A percentile compares a stretch with the other conserved stretches of the same genome.
These are phyloP conservation scores for Entomobrya proxima DNA, from an alignment of 2,888 invertebrate genomes.

Conservation along the genomic window DNA sequence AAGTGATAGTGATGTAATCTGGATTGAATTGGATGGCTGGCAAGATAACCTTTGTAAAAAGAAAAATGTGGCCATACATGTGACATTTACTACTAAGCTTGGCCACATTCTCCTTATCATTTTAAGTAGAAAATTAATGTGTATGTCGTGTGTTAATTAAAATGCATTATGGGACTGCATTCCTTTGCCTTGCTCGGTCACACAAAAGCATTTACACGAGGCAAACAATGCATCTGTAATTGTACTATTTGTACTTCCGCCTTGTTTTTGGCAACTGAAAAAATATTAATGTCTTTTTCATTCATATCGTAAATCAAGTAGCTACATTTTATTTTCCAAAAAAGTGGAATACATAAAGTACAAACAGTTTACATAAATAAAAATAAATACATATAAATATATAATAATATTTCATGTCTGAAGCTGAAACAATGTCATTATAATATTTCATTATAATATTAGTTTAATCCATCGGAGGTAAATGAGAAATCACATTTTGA, in stretches of 20 bases:
- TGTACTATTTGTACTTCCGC: not conserved
- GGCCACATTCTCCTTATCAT: not conserved
- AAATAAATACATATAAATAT: not conserved
- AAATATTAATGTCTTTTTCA: not conserved
- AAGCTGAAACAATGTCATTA: not conserved
- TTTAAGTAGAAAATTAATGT: not conserved
- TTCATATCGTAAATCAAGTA: constrained; percentile 16
- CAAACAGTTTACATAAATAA: not conserved
- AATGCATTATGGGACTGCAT: not conserved
- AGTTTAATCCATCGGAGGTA: constrained; percentile 4
- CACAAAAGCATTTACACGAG: no score
- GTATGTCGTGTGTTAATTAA: not conserved
- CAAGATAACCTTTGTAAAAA: not conserved
- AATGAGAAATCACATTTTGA: not conserved
- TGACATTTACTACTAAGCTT: not conserved
- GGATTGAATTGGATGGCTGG: not conserved
- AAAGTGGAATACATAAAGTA: constrained; percentile 47
- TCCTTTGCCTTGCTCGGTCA: not conserved
- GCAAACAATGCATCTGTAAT: not conserved
- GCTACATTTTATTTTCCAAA: constrained; percentile 41
- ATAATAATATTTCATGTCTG: not conserved
- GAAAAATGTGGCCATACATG: not conserved
- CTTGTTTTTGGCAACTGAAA: not conserved
- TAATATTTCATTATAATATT: not conserved
- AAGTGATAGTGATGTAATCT: no score